Percentiles rank a stretch among this genome's conserved stretches.
These are phyloP conservation scores for Pteropus alecto DNA, from an alignment of 2,113 vertebrate genomes.

Conservation along the genomic window DNA sequence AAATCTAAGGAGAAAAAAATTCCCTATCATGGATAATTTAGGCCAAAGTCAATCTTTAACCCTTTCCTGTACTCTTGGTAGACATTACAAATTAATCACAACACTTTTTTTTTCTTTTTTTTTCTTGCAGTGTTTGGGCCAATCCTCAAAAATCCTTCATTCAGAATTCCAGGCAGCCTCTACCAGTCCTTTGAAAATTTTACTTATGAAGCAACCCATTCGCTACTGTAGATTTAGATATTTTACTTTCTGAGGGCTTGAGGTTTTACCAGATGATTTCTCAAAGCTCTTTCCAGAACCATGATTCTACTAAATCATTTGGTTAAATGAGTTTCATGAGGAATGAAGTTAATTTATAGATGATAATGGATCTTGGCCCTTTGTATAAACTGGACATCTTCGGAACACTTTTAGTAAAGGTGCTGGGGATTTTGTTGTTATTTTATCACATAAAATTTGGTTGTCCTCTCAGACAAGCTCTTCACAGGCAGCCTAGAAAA, in stretches of 20 bases:
- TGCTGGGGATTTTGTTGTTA: not conserved
- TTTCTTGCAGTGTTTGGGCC: not conserved
- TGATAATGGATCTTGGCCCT: not conserved
- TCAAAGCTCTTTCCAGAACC: not conserved
- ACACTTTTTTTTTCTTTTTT: not conserved
- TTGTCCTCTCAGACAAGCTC: not conserved
- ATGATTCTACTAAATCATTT: not conserved
- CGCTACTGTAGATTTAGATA: not conserved
- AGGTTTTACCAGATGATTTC: not conserved
- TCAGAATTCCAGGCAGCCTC: not conserved
- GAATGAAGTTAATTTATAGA: not conserved
- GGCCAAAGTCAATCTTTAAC: not conserved
- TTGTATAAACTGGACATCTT: not conserved
- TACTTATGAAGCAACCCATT: not conserved
- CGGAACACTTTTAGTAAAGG: not conserved
- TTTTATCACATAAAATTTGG: not conserved
- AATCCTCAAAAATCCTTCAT: not conserved
- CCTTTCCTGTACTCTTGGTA: not conserved
- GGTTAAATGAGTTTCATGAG: not conserved
- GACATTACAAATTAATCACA: not conserved
- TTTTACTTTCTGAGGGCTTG: not conserved
- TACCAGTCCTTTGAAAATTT: not conserved
- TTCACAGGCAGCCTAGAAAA: not conserved
- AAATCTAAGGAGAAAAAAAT: not conserved
- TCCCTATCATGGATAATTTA: not conserved